Base-by-base conservation (phyloP, 2,888 invertebrate genomes). In the Xanthorhoe spadicearia region DNA sequence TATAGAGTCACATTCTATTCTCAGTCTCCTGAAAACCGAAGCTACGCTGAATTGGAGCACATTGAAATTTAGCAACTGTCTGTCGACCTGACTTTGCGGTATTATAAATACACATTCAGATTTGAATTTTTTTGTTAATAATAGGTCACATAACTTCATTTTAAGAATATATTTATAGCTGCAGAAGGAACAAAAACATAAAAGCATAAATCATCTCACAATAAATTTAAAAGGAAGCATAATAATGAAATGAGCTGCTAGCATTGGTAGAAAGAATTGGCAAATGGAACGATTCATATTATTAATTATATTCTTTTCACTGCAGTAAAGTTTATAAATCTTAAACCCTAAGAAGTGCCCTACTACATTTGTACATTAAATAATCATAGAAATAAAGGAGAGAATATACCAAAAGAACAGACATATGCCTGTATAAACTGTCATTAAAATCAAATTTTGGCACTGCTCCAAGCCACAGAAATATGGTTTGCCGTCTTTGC, bases 61-160 rank as follows among this genome's bases (percentile, higher is more conserved):
- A 88, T 88, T 91, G 92, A 92, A 90, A 92, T 92, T 89, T 92
- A 91, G 90, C 92, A 92, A 92, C 92, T 93, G 92, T 87, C 89
- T 87, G 89, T 87, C 88, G 84, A 80, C 83, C 54, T 23, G 68
- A 32, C 57, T 57, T 46, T 61, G 56, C 43, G 59, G 53, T 55
- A 90, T 90, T 90, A 92, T 89, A 91, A 89, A 90, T 90, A 88
- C 87, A 90, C 85, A 73, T 80, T 77, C 79, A 46, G 60, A 43
- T 64, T 59, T 43, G 17, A 65, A 61, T 52, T 23, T 86, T 87
- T 85, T 82, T 85, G 82, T 81, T 83, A 81, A 77, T 82, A 61
- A 83, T 84, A 83, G 89, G 85, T 88, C 85, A 54, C 59, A n/a
- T n/a, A n/a, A n/a, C n/a, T n/a, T n/a, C n/a, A 18, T 55, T 66